phyloP scores from a whole-genome alignment of 2,888 invertebrate species.

The Ectobius pallidus region DNA sequence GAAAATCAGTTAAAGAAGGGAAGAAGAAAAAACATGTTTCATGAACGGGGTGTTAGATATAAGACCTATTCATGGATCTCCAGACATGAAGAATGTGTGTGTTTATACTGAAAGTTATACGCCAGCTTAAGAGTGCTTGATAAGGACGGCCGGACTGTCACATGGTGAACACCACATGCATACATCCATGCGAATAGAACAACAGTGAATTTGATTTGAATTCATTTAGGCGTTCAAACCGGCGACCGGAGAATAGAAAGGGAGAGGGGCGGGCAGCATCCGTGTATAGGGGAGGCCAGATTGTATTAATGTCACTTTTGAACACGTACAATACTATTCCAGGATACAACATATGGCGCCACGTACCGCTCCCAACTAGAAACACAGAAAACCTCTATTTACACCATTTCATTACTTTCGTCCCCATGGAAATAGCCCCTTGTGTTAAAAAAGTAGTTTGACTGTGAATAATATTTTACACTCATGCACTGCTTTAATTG shows the following conservation, averaged over 20 bases:
- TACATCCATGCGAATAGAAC: conserved; percentile 1
- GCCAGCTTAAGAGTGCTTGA: too few relatives aligned
- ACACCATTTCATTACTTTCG: background rate
- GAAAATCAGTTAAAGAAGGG: too few relatives aligned
- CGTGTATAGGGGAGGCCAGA: background rate
- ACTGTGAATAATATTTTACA: too few relatives aligned
- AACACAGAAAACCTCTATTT: background rate
- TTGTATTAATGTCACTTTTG: background rate
- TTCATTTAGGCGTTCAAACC: background rate
- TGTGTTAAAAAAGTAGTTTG: too few relatives aligned
- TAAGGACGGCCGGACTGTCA: background rate
- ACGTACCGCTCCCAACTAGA: background rate
- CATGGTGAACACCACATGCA: background rate
- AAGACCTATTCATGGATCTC: too few relatives aligned
- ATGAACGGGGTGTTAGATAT: too few relatives aligned
- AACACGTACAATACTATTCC: background rate
- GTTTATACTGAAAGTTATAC: too few relatives aligned
- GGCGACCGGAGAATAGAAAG: background rate
- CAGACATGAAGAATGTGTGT: too few relatives aligned
- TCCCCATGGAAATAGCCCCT: too few relatives aligned
- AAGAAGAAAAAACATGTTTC: too few relatives aligned
- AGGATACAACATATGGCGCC: background rate
- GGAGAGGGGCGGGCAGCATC: too few relatives aligned
- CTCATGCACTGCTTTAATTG: too few relatives aligned
- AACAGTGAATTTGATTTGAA: conserved; percentile 20